These are phyloP conservation scores for Heliconius ethilla DNA, from an alignment of 2,888 invertebrate genomes.

Conservation along the genomic window DNA sequence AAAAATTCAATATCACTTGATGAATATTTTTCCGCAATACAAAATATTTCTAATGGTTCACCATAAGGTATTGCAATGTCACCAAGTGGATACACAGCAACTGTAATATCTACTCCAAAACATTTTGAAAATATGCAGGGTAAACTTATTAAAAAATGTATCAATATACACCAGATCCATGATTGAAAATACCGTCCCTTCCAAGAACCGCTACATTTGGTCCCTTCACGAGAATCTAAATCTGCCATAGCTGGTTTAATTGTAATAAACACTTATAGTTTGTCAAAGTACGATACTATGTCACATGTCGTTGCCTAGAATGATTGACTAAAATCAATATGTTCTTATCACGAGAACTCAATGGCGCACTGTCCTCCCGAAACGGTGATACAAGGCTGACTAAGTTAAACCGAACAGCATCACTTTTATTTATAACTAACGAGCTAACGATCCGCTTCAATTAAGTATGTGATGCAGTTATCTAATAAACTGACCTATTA, in stretches of 20 bases:
- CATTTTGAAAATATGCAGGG: slow-evolving; percentile 67
- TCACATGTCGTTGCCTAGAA: slow-evolving; percentile 53
- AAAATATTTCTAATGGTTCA: slow-evolving; percentile 83
- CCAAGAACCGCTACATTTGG: slow-evolving; percentile 62
- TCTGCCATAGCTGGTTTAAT: slow-evolving; percentile 64
- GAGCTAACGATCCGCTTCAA: slow-evolving; percentile 39
- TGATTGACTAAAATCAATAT: slow-evolving; percentile 58
- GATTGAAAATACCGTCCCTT: slow-evolving; percentile 61
- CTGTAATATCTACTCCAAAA: slow-evolving; percentile 60
- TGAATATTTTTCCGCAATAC: slow-evolving; percentile 78
- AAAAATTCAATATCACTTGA: slow-evolving; percentile 74
- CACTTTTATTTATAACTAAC: slow-evolving; percentile 56
- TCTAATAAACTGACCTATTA: too few relatives aligned
- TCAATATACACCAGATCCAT: slow-evolving; percentile 69
- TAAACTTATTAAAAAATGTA: slow-evolving; percentile 65
- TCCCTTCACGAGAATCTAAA: slow-evolving; percentile 56
- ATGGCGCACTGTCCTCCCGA: slow-evolving; percentile 73
- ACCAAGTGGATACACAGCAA: slow-evolving; percentile 78
- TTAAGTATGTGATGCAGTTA: too few relatives aligned
- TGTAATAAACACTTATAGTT: slow-evolving; percentile 50
- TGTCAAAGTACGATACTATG: slow-evolving; percentile 66
- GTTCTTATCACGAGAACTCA: slow-evolving; percentile 63
- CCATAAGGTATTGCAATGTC: slow-evolving; percentile 83
- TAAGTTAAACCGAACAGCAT: slow-evolving; percentile 52
- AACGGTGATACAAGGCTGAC: slow-evolving; percentile 72